Percentiles rank a stretch among this genome's conserved stretches.
These are phyloP conservation scores for Paragorgia papillata DNA, from an alignment of 92 coral and sea anemone species.

Conservation along the genomic window DNA sequence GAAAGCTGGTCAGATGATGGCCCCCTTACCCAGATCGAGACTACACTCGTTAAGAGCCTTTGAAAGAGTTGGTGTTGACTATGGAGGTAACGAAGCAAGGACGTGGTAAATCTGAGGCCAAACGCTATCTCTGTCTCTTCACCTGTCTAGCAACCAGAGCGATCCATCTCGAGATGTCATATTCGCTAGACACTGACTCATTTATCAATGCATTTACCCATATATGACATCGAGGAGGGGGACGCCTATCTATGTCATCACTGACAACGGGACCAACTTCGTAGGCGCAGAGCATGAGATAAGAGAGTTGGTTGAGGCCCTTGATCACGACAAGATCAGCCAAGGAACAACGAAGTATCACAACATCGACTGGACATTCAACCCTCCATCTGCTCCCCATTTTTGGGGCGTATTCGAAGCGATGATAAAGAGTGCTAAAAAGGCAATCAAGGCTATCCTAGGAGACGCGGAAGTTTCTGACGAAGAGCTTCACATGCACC, in stretches of 20 bases:
- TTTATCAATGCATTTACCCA: constrained; percentile 15
- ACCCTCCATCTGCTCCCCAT: constrained; percentile 19
- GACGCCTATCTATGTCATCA: neutral
- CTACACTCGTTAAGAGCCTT: constrained; percentile 14
- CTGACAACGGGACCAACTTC: constrained; percentile 22
- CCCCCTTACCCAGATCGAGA: constrained; percentile 22
- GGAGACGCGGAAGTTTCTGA: constrained; percentile 24
- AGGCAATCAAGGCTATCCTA: constrained; percentile 1
- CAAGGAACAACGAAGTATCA: neutral
- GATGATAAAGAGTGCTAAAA: constrained; percentile 29
- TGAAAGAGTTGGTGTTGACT: constrained; percentile 6
- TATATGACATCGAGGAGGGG: constrained; percentile 34
- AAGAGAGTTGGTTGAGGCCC: neutral
- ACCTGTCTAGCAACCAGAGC: constrained; percentile 21
- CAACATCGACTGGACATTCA: neutral
- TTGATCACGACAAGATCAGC: neutral
- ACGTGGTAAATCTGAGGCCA: constrained; percentile 8
- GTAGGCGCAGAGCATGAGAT: constrained; percentile 6
- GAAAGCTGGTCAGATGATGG: constrained; percentile 15
- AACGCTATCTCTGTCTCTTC: constrained; percentile 16
- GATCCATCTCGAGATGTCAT: constrained; percentile 22
- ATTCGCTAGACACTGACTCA: constrained; percentile 10
- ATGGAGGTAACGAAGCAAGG: constrained; percentile 15
- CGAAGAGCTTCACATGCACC: constrained; percentile 17
- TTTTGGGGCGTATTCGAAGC: constrained; percentile 17